Conservation (phyloP, 1,140 invertebrate species). For the Lamellibrachia luymesi region DNA sequence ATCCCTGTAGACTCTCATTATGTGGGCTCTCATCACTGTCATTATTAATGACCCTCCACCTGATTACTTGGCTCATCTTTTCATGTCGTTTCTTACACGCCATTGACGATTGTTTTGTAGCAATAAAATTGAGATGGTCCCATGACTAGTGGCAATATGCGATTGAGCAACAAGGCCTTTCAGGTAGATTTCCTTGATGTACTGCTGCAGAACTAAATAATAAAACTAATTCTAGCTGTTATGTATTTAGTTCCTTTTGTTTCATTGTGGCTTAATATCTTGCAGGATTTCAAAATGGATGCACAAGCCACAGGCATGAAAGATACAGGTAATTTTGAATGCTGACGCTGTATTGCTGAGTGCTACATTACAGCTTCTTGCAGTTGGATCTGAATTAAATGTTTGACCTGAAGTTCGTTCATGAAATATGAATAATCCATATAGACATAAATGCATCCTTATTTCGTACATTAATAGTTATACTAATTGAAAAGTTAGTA, state of each 20-base stretch:
- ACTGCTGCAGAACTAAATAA: neutral
- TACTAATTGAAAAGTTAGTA: too few species aligned
- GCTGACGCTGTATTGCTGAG: too few species aligned
- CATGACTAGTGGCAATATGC: neutral
- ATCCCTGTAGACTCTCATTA: neutral
- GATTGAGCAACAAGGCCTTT: neutral
- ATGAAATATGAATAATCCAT: too few species aligned
- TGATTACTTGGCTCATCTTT: neutral
- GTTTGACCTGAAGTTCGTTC: too few species aligned
- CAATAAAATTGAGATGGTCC: neutral
- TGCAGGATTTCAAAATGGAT: neutral
- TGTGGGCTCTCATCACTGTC: neutral
- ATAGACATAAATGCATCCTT: too few species aligned
- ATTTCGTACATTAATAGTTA: too few species aligned
- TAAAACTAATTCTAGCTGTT: neutral
- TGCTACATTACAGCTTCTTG: too few species aligned
- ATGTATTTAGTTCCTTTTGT: neutral
- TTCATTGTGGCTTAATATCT: neutral
- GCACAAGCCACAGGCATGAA: neutral
- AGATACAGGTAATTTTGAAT: neutral
- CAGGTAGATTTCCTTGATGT: neutral
- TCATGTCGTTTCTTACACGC: neutral
- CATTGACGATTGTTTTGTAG: neutral
- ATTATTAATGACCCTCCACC: neutral
- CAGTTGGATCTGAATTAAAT: too few species aligned